phyloP scores from a whole-genome alignment of 1,140 invertebrate species.

The Gryllus bimaculatus region DNA sequence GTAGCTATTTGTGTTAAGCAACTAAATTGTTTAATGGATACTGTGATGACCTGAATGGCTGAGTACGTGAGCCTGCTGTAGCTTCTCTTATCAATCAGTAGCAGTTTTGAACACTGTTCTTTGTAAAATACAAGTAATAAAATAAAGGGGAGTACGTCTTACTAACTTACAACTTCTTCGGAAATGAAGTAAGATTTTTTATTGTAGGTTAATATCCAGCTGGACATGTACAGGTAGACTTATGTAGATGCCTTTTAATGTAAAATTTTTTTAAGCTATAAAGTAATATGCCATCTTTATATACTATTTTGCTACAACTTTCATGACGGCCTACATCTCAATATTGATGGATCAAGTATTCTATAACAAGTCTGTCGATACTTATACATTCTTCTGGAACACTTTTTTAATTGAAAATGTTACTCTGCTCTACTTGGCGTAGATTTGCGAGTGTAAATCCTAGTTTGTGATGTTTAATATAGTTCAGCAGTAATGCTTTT shows the following conservation, averaged over 20 bases:
- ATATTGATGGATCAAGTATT: neutral
- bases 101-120: neutral
- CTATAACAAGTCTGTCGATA: neutral
- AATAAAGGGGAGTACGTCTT: conserved; percentile 1
- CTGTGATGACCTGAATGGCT: neutral
- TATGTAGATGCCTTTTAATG: neutral
- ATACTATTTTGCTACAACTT: conserved; percentile 1
- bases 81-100: conserved; percentile 1
- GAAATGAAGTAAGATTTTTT: conserved; percentile 6
- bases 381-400: neutral
- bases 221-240: neutral
- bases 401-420: neutral
- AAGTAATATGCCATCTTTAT: conserved; percentile 5
- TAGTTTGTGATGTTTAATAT: neutral
- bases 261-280: neutral
- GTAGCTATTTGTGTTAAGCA: neutral
- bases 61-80: neutral
- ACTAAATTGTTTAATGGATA: neutral
- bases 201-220: neutral
- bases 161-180: conserved; percentile 4
- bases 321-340: conserved; percentile 3
- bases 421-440: neutral
- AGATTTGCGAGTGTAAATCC: neutral
- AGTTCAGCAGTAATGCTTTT: neutral
- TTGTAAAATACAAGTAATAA: neutral